A percentile compares a stretch with the other conserved stretches of the same genome.
These are phyloP conservation scores for Scopus umbretta DNA, from an alignment of 2,113 vertebrate genomes.

Conservation along the genomic window DNA sequence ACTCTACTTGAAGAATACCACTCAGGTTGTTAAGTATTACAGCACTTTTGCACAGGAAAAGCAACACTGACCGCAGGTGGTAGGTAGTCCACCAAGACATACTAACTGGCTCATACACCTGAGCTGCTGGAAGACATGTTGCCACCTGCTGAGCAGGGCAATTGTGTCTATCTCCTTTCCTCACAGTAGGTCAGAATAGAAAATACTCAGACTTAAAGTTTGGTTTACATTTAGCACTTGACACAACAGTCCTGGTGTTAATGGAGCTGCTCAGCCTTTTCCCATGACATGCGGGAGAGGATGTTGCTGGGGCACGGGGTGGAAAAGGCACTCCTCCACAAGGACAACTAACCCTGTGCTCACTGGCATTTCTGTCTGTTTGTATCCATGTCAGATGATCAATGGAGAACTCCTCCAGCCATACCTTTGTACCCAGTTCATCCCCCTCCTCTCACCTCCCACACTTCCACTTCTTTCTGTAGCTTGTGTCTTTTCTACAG, in stretches of 20 bases:
- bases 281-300: background rate
- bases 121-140: background rate
- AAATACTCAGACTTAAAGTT: background rate
- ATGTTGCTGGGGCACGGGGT: background rate
- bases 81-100: background rate
- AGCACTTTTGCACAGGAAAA: background rate
- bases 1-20: background rate
- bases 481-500: background rate
- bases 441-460: background rate
- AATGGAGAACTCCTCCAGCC: background rate
- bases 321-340: background rate
- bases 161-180: background rate
- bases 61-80: background rate
- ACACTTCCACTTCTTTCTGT: background rate
- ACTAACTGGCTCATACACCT: background rate
- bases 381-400: background rate
- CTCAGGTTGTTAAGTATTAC: background rate
- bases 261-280: background rate
- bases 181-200: background rate
- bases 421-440: background rate
- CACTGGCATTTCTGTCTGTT: background rate
- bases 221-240: background rate
- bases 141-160: background rate
- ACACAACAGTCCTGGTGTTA: background rate
- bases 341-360: too few species aligned